Evolutionary conservation across 2,113 vertebrate species (phyloP).

Genomic region (Rhadina sibilatrix): DNA sequence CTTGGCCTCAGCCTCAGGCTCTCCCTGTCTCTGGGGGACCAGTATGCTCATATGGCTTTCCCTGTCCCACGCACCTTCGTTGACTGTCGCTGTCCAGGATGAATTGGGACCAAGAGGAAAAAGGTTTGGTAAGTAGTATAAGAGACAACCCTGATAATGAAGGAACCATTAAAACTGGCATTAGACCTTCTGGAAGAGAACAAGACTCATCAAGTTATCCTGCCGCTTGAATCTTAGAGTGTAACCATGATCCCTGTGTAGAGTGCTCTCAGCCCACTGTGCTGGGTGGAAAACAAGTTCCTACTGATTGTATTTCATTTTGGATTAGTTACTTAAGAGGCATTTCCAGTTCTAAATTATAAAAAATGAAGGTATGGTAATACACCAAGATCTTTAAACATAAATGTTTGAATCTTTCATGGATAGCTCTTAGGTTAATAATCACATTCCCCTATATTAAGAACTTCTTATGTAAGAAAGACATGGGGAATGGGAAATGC

Average conservation of each 20-base stretch:
- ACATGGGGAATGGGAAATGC: background rate
- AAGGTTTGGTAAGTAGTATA: background rate
- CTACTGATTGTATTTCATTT: background rate
- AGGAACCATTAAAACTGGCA: background rate
- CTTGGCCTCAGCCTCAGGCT: background rate
- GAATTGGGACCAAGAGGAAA: background rate
- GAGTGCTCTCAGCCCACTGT: background rate
- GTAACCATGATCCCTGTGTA: background rate
- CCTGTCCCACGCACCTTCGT: background rate
- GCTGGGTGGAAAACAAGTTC: background rate
- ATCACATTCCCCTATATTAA: background rate
- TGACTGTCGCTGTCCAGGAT: background rate
- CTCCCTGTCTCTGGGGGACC: rapidly evolving
- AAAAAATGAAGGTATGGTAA: background rate
- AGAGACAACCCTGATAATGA: background rate
- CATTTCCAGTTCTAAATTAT: background rate
- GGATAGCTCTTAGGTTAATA: background rate
- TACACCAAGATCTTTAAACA: background rate
- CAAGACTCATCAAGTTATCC: background rate
- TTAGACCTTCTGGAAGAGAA: background rate
- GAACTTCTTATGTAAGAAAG: background rate
- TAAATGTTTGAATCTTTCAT: background rate
- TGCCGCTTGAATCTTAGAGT: background rate
- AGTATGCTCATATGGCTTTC: rapidly evolving
- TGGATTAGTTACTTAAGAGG: background rate